Evolutionary conservation across 2,888 invertebrate species (phyloP), one percentile per base, ranked within the genome.

Genomic region (Homarus gammarus): DNA sequence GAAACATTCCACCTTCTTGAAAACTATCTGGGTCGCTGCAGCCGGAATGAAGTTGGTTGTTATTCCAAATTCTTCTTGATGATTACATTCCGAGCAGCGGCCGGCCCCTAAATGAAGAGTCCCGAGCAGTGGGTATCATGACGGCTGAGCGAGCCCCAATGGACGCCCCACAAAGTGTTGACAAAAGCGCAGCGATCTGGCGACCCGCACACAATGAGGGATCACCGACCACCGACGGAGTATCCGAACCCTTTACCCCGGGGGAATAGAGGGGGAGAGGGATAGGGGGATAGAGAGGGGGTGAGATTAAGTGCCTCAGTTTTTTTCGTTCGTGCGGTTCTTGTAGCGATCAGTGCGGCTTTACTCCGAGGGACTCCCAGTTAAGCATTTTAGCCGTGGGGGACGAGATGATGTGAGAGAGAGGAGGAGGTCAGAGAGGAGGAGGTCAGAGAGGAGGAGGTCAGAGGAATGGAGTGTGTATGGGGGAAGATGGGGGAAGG

Each of bases 151-250:
- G 78, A 64, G 12, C 40, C 56, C 70, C 51, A 72, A 87, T 72
- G 56, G 72, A 27, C 81, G 10, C 79, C 87, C 87, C 36, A 78
- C 79, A 78, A 77, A 79, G 87, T 81, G 87, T 79, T 81, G 79
- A 87, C 79, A 87, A 87, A 87, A 87, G 87, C 72, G 87, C 87
- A 87, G 87, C 87, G 87, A 79, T 81, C n/a, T 51, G 79, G 70
- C 78, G 79, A 56, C 72, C 87, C 49, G 72, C 79, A 40, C 33
- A 87, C 87, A 87, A 87, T 87, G 44, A 33, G 36, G 78, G 79
- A 79, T 70, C 78, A 64, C 72, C 87, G 87, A 87, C 87, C 87
- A 81, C 87, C 87, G 22, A 70, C 79, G 64, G 40, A 51, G 87
- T 36, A 33, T 70, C 56, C 64, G 56, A 86, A 79, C 87, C 87